Conservation (phyloP, 2,113 vertebrate genomes). For the Triplophysa rosa region DNA sequence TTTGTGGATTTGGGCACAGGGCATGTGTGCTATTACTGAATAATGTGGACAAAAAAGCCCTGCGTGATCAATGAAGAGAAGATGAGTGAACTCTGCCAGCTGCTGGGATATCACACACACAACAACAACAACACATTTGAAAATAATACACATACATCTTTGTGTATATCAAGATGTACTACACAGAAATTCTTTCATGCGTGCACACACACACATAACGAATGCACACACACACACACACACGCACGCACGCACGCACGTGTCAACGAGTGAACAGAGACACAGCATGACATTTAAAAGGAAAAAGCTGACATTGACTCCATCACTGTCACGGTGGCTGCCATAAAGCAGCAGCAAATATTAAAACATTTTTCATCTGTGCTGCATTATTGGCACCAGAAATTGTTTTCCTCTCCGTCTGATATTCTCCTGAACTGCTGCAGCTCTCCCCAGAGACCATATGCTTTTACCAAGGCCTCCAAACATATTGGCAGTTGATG, state of each 20-base stretch:
- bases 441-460: conserved; percentile 90
- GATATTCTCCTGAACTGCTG: conserved; percentile 94
- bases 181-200: background rate
- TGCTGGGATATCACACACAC: conserved; percentile 52
- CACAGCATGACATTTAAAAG: conserved; percentile 99
- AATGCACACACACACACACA: conserved; percentile 44
- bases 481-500: conserved; percentile 99
- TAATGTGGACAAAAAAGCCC: conserved; percentile 57
- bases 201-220: conserved; percentile 35
- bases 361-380: conserved; percentile 99
- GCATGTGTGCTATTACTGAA: conserved; percentile 89
- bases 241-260: too few relatives aligned
- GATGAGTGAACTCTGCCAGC: conserved; percentile 60
- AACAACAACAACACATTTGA: conserved; percentile 37
- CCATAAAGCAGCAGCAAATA: conserved; percentile 99
- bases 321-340: conserved; percentile 98
- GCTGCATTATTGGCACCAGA: conserved; percentile 99
- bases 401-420: conserved; percentile 99
- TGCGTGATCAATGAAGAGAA: conserved; percentile 86
- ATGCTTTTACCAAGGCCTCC: conserved; percentile 95
- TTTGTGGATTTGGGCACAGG: conserved; percentile 87
- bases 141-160: conserved; percentile 38
- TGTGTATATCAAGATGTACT: conserved; percentile 7
- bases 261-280: conserved; percentile 87
- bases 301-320: conserved; percentile 99